phyloP scores from a whole-genome alignment of 2,797 vertebrate genomes.

The Scomberomorus guttatus region DNA sequence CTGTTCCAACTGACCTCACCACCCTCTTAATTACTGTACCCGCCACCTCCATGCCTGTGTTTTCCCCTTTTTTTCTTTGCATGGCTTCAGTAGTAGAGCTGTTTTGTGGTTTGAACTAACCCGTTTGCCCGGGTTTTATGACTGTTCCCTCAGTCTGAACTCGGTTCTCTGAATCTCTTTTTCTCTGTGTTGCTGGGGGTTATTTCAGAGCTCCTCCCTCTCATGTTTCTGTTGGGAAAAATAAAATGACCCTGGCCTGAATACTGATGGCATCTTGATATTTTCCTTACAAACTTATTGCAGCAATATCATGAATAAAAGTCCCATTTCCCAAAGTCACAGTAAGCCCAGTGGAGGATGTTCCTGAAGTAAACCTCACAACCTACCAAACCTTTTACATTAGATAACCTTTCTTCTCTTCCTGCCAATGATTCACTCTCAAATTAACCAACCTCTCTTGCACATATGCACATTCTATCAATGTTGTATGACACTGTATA shows the following conservation, averaged over 20 bases:
- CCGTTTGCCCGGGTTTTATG: constrained; percentile 46
- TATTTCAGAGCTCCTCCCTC: constrained; percentile 74
- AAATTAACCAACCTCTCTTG: constrained; percentile 62
- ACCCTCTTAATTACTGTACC: constrained; percentile 47
- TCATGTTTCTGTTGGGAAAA: not conserved
- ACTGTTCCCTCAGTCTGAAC: constrained; percentile 22
- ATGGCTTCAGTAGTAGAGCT: constrained; percentile 82
- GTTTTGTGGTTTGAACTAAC: constrained; percentile 77
- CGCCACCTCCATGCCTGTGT: constrained; percentile 72
- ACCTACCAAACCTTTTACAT: constrained; percentile 48
- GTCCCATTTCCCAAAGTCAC: not conserved
- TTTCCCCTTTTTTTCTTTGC: constrained; percentile 75
- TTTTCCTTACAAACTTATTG: not conserved
- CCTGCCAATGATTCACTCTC: constrained; percentile 53
- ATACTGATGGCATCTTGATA: not conserved
- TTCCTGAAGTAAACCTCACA: constrained; percentile 77
- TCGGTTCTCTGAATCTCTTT: constrained; percentile 38
- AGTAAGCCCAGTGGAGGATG: constrained; percentile 45
- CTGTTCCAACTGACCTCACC: constrained; percentile 80
- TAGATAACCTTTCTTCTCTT: constrained; percentile 70
- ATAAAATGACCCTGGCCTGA: not conserved
- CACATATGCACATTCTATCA: constrained; percentile 52
- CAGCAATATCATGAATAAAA: not conserved
- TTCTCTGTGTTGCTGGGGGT: constrained; percentile 64
- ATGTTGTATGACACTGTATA: constrained; percentile 41